Percentiles rank a stretch among this genome's conserved stretches.
Conservation (phyloP, 2,113 vertebrate species). For the Copsychus sechellarum region DNA sequence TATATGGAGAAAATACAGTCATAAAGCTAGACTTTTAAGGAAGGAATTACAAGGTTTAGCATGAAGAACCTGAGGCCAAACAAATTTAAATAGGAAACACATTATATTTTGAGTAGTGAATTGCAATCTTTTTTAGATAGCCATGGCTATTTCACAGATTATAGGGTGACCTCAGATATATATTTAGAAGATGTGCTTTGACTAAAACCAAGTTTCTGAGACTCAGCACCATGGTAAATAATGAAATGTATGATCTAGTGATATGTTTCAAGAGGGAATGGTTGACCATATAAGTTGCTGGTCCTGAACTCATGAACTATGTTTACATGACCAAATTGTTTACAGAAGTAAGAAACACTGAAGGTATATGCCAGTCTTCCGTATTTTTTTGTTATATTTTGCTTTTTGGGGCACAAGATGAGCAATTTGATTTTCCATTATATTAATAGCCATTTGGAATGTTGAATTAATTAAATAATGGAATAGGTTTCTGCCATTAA, state of each 20-base stretch:
- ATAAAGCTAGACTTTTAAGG: neutral
- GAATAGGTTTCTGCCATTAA: neutral
- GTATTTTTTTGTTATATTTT: neutral
- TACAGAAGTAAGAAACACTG: neutral
- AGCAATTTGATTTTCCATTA: neutral
- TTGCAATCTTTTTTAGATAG: neutral
- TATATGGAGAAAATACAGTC: neutral
- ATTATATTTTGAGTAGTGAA: neutral
- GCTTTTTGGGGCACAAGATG: neutral
- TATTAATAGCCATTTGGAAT: neutral
- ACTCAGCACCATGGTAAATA: neutral
- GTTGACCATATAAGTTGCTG: neutral
- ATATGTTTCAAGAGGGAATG: neutral
- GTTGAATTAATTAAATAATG: neutral
- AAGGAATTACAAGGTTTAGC: neutral
- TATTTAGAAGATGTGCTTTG: neutral
- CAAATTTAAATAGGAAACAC: neutral
- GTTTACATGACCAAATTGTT: neutral
- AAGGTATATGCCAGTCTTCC: neutral
- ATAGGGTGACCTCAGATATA: neutral
- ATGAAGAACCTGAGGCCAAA: neutral
- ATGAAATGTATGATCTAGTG: neutral
- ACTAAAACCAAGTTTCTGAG: neutral
- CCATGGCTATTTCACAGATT: neutral
- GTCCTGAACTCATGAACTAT: neutral